Evolutionary conservation across 2,797 vertebrate genomes (phyloP).

Genomic region (Myotis vivesi): DNA sequence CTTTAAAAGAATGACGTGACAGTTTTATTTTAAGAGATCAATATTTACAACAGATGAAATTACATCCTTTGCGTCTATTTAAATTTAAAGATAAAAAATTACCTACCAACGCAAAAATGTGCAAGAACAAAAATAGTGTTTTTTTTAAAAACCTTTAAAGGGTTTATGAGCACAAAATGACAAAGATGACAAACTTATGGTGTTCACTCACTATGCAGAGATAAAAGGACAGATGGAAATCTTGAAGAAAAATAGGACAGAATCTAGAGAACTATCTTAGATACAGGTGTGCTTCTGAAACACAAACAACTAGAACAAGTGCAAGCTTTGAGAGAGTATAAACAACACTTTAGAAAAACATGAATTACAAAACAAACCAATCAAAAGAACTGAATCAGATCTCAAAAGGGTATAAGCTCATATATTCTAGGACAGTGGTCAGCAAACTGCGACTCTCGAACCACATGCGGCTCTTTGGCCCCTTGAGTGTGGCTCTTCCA

Average conservation of each 20-base stretch:
- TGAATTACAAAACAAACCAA: background rate
- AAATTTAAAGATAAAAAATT: conserved; percentile 46
- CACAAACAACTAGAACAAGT: background rate
- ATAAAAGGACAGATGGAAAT: background rate
- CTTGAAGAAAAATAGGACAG: background rate
- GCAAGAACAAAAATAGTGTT: background rate
- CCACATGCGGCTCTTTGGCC: no score
- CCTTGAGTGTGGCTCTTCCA: no score
- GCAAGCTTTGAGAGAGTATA: background rate
- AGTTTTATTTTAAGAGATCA: background rate
- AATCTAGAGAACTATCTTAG: background rate
- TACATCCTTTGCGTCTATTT: conserved; percentile 14
- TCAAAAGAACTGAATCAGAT: background rate
- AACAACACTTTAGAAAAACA: background rate
- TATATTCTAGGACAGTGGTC: background rate
- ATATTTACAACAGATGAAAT: background rate
- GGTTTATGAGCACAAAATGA: background rate
- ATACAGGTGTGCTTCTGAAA: background rate
- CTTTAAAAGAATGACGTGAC: background rate
- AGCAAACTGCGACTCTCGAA: no score
- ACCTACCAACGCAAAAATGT: conserved; percentile 8
- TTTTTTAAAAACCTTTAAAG: background rate
- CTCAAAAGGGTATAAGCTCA: background rate
- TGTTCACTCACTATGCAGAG: background rate
- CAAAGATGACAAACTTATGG: background rate